Conservation (phyloP, 2,113 vertebrate genomes). For the Neogobius melanostomus region DNA sequence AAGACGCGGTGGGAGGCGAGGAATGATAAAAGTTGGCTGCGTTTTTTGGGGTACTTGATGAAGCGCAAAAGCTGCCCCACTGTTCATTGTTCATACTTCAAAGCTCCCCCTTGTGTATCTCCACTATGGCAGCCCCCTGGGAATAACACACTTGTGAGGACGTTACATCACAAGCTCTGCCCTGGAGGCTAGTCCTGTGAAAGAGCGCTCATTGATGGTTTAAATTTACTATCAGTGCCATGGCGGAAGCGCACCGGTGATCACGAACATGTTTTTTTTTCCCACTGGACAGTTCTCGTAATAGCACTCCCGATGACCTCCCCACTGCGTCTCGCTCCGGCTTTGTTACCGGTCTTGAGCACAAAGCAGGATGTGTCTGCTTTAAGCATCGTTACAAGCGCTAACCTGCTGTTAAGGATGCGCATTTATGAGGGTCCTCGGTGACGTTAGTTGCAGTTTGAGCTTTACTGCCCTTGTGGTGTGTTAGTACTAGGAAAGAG, state of each 20-base stretch:
- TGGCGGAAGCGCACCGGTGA: slow-evolving; percentile 39
- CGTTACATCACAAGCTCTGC: slow-evolving; percentile 64
- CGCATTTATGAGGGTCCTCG: slow-evolving; percentile 20
- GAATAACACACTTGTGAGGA: slow-evolving; percentile 68
- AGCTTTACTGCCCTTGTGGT: slow-evolving; percentile 6
- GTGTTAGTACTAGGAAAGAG: slow-evolving; percentile 7
- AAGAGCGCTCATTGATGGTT: slow-evolving; percentile 59
- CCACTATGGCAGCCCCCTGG: slow-evolving; percentile 54
- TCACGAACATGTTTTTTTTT: slow-evolving; percentile 30
- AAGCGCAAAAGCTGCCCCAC: slow-evolving; percentile 61
- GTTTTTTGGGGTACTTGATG: slow-evolving; percentile 42
- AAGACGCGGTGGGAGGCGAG: slow-evolving; percentile 17
- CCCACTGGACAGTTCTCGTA: slow-evolving; percentile 14
- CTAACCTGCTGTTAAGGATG: slow-evolving; percentile 25
- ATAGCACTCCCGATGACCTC: slow-evolving; percentile 27
- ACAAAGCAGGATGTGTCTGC: slow-evolving; percentile 40
- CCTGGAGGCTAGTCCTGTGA: slow-evolving; percentile 60
- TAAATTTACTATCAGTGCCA: slow-evolving; percentile 54
- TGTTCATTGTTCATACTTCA: slow-evolving; percentile 72
- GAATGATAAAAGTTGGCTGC: not conserved
- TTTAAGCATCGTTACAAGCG: slow-evolving; percentile 17
- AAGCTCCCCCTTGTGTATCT: slow-evolving; percentile 60
- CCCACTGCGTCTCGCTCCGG: slow-evolving; percentile 17
- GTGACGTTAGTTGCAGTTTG: slow-evolving; percentile 9
- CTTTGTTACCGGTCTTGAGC: slow-evolving; percentile 33